Evolutionary conservation across 2,888 invertebrate species (phyloP).

Genomic region (Spatulosminthurus flaviceps): DNA sequence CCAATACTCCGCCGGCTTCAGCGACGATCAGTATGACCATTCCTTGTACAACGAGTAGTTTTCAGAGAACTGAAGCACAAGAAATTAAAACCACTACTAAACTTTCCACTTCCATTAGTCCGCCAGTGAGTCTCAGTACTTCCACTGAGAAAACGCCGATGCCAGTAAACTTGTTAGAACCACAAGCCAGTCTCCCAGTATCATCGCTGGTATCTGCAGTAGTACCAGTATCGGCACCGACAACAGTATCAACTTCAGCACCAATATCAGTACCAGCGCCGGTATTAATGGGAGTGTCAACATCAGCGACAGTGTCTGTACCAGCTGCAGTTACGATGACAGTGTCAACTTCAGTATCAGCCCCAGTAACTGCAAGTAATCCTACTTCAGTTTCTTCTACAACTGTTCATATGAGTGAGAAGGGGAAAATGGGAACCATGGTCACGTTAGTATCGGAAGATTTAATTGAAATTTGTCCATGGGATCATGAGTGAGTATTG

Average conservation of each 20-base stretch:
- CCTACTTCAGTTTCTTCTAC: constrained; percentile 14
- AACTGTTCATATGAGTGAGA: constrained; percentile 39
- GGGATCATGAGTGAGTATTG: constrained; percentile 92
- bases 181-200: background rate
- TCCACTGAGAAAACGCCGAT: background rate
- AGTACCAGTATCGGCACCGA: too few species aligned
- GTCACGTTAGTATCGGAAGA: constrained; percentile 65
- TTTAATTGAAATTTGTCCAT: constrained; percentile 88
- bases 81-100: constrained; percentile 22
- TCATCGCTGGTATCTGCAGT: background rate
- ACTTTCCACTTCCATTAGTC: constrained; percentile 40
- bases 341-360: too few species aligned
- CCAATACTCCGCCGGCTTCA: constrained; percentile 27
- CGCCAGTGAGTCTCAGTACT: constrained; percentile 33
- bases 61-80: constrained; percentile 2
- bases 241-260: too few species aligned
- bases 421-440: constrained; percentile 44
- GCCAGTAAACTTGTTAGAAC: background rate
- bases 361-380: too few species aligned
- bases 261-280: too few species aligned
- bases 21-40: constrained; percentile 27
- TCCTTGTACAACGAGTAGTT: constrained; percentile 41
- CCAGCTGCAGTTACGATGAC: too few species aligned
- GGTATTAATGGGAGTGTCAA: too few species aligned
- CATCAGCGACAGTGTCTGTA: too few species aligned